A percentile compares a stretch with the other conserved stretches of the same genome.
Evolutionary conservation across 1,140 invertebrate genomes (phyloP).

Genomic region (Campoletis sonorensis): DNA sequence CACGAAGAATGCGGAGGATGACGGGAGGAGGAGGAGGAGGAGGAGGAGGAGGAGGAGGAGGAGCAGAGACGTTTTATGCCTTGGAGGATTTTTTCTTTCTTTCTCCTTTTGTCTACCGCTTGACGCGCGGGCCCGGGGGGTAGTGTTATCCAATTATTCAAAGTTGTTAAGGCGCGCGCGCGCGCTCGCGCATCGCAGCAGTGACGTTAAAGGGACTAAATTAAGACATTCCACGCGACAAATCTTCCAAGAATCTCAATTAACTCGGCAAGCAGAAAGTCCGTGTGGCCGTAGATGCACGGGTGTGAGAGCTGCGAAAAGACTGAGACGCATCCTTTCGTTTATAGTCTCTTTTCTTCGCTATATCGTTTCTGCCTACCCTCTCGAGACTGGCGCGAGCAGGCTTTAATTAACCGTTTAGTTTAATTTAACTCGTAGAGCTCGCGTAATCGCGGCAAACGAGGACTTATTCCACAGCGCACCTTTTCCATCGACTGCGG

Average conservation of each 20-base stretch:
- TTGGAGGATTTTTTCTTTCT: conserved; percentile 18
- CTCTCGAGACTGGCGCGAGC: conserved; percentile 38
- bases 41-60: too few relatives aligned
- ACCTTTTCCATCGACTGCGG: too few relatives aligned
- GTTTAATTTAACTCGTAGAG: conserved; percentile 76
- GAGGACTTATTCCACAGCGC: too few relatives aligned
- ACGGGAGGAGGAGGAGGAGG: too few relatives aligned
- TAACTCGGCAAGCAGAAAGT: conserved; percentile 63
- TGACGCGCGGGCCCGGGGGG: conserved; percentile 51
- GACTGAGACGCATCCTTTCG: too few relatives aligned
- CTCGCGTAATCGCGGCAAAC: conserved; percentile 55
- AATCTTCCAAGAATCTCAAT: conserved; percentile 78
- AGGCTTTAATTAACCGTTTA: conserved; percentile 77
- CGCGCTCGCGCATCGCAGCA: conserved; percentile 51
- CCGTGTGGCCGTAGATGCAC: neutral
- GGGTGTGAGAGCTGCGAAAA: neutral
- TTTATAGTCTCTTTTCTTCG: neutral
- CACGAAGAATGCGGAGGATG: neutral
- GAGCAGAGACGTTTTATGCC: neutral
- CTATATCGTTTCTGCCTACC: neutral
- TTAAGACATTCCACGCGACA: conserved; percentile 78
- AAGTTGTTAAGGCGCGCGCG: conserved; percentile 77
- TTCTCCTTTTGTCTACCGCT: conserved; percentile 29
- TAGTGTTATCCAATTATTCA: conserved; percentile 77
- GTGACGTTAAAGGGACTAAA: conserved; percentile 76